Conservation (phyloP, 53 echinoderm and acorn worm genomes). For the Actinopyga echinites region DNA sequence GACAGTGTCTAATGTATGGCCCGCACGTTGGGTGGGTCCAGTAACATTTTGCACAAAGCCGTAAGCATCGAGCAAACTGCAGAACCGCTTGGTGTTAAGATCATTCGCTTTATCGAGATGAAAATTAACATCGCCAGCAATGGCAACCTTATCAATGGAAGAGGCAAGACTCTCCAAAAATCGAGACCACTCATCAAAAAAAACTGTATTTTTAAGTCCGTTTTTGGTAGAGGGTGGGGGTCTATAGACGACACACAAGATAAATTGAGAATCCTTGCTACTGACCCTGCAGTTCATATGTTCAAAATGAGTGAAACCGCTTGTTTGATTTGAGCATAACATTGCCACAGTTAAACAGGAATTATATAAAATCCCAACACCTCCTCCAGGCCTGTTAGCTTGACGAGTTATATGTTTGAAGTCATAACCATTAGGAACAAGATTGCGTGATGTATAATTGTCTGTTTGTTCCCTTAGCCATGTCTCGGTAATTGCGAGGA, state of each 20-base stretch:
- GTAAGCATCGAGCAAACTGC: neutral
- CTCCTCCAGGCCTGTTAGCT: conserved; percentile 12
- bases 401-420: conserved; percentile 47
- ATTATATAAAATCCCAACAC: conserved; percentile 39
- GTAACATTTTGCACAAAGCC: conserved; percentile 17
- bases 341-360: conserved; percentile 18
- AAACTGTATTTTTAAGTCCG: conserved; percentile 13
- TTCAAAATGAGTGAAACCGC: conserved; percentile 43
- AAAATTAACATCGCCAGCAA: conserved; percentile 45
- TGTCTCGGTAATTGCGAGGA: neutral
- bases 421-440: conserved; percentile 46
- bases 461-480: conserved; percentile 7
- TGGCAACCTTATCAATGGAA: neutral
- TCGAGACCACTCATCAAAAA: conserved; percentile 5
- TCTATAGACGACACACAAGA: conserved; percentile 15
- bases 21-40: conserved; percentile 37
- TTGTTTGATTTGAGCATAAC: conserved; percentile 1
- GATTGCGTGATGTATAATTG: neutral
- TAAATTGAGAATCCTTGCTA: conserved; percentile 1
- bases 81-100: conserved; percentile 15
- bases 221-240: conserved; percentile 31
- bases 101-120: conserved; percentile 33
- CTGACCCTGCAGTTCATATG: conserved; percentile 31
- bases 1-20: conserved; percentile 45
- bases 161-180: conserved; percentile 10